Evolutionary conservation across 2,888 invertebrate species (phyloP).

Genomic region (Nemapogon koenigi): DNA sequence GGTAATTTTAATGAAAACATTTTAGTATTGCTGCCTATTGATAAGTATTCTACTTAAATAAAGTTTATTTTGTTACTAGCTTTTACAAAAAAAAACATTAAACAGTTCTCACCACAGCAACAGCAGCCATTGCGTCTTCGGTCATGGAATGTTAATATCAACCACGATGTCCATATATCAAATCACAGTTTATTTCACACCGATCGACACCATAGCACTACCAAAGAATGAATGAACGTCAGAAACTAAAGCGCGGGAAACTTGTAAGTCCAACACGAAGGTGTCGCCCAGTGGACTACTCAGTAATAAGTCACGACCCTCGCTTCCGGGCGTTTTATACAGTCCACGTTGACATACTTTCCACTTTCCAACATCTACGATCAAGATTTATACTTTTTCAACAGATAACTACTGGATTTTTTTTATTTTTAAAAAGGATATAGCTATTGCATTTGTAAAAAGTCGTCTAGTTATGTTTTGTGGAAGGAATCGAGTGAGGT

Average conservation of each 20-base stretch:
- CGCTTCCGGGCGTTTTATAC: conserved; percentile 21
- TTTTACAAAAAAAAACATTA: no score
- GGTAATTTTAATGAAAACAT: no score
- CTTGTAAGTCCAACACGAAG: conserved; percentile 13
- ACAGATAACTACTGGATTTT: no score
- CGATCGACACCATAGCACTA: background rate
- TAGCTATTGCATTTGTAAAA: no score
- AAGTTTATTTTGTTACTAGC: no score
- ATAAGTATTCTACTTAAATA: no score
- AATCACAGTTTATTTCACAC: background rate
- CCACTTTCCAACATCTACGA: conserved; percentile 6
- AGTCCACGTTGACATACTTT: conserved; percentile 7
- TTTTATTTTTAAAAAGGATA: no score
- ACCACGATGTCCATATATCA: background rate
- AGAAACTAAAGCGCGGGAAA: conserved; percentile 16
- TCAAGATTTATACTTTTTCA: conserved; percentile 2
- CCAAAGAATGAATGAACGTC: background rate
- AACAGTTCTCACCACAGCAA: conserved; percentile 34
- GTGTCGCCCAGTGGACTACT: conserved; percentile 2
- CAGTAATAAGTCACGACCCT: conserved; percentile 16
- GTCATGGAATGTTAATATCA: background rate
- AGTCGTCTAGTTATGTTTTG: conserved; percentile 64
- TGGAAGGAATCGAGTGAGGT: conserved; percentile 54
- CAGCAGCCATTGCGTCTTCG: conserved; percentile 26
- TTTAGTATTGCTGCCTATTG: no score